These are phyloP conservation scores for Albula glossodonta DNA, from an alignment of 2,113 vertebrate species.

Conservation along the genomic window DNA sequence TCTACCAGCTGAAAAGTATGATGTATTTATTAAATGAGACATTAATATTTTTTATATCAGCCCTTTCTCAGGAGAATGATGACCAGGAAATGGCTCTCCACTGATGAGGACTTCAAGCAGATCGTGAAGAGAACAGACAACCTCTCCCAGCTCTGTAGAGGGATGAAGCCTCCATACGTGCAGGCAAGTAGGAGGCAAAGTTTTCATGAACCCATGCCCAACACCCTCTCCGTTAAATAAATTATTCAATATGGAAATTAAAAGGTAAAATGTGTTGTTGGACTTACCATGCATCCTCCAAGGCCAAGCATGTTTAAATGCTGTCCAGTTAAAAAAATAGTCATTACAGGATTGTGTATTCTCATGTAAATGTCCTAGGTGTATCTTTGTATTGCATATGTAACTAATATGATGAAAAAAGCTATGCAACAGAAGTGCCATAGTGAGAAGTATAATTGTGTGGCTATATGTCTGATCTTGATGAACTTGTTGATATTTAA, in stretches of 20 bases:
- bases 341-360: too few relatives aligned
- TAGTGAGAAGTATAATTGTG: too few relatives aligned
- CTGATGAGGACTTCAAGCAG: conserved; percentile 57
- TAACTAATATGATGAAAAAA: too few relatives aligned
- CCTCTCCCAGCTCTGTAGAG: conserved; percentile 49
- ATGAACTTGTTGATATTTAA: too few relatives aligned
- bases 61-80: conserved; percentile 62
- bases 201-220: background rate
- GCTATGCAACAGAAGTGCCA: too few relatives aligned
- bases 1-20: background rate
- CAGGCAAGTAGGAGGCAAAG: conserved; percentile 39
- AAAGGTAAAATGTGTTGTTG: background rate
- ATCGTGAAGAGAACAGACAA: conserved; percentile 36
- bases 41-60: conserved; percentile 42
- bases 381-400: too few relatives aligned
- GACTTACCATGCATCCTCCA: too few relatives aligned
- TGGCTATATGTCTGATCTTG: too few relatives aligned
- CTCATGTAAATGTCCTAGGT: too few relatives aligned
- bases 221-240: background rate
- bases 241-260: background rate
- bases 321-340: too few relatives aligned
- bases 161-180: conserved; percentile 49
- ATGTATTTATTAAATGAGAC: background rate
- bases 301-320: too few relatives aligned
- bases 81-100: conserved; percentile 69